phyloP scores from a whole-genome alignment of 2,888 invertebrate species.

The Dinocampus coccinellae region DNA sequence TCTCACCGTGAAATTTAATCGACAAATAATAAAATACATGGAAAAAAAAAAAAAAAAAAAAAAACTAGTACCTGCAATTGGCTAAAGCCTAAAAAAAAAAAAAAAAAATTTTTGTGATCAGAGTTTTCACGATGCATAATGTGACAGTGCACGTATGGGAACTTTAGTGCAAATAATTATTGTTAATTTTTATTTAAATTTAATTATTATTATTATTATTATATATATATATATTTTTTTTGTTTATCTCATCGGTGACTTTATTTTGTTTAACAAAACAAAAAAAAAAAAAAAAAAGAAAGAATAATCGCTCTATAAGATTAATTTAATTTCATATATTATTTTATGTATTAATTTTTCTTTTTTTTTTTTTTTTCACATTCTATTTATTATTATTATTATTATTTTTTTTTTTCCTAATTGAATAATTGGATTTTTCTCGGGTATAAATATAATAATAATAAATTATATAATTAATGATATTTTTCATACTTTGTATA shows the following conservation, averaged over 20 bases:
- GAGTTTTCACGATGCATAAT: constrained; percentile 44
- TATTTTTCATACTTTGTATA: constrained; percentile 37
- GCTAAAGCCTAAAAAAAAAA: constrained; percentile 46
- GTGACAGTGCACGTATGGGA: constrained; percentile 40
- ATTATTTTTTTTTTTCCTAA: not conserved
- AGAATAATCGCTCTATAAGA: too few species aligned
- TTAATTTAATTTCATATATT: too few species aligned
- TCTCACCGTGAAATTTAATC: constrained; percentile 32
- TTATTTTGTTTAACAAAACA: not conserved
- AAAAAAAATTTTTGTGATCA: constrained; percentile 45
- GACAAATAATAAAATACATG: constrained; percentile 38
- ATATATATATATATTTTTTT: too few species aligned
- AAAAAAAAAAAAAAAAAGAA: too few species aligned
- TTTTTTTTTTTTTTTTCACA: too few species aligned
- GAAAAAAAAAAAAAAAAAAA: too few species aligned
- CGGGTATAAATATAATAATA: constrained; percentile 16
- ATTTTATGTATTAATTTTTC: too few species aligned
- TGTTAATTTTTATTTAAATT: too few species aligned
- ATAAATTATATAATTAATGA: constrained; percentile 49
- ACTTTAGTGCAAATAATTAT: constrained; percentile 48
- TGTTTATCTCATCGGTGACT: constrained; percentile 23
- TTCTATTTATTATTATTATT: too few species aligned
- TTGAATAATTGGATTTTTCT: constrained; percentile 20
- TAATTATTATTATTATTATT: too few species aligned
- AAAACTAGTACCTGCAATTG: constrained; percentile 56